Percentiles rank a stretch among this genome's conserved stretches.
Conservation (phyloP, 1,140 invertebrate species). For the Oedothorax gibbosus region DNA sequence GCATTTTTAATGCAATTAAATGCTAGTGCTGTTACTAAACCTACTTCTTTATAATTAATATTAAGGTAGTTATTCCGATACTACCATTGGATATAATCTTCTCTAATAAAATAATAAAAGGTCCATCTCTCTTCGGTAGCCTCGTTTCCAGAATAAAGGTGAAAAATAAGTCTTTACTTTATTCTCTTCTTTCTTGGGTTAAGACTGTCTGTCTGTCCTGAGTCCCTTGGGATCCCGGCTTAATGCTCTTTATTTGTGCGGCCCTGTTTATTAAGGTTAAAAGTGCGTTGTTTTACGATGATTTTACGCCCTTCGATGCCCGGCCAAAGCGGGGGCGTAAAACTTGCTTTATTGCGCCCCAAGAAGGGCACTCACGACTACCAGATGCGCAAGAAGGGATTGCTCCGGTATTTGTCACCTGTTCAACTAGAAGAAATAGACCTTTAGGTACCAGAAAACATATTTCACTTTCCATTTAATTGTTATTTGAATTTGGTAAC, state of each 20-base stretch:
- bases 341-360: slow-evolving; percentile 57
- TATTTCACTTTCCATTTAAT: no score
- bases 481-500: no score
- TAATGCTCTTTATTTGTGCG: slow-evolving; percentile 61
- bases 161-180: slow-evolving; percentile 34
- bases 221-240: slow-evolving; percentile 47
- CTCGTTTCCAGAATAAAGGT: neutral
- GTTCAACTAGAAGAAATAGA: no score
- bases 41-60: no score
- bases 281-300: slow-evolving; percentile 61
- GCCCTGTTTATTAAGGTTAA: slow-evolving; percentile 61
- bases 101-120: no score
- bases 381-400: slow-evolving; percentile 9
- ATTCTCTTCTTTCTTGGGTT: slow-evolving; percentile 33
- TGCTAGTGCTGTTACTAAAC: no score
- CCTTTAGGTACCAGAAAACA: no score
- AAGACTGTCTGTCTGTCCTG: slow-evolving; percentile 58
- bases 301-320: slow-evolving; percentile 55
- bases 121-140: neutral
- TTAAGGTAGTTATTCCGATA: no score
- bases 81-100: no score
- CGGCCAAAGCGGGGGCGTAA: slow-evolving; percentile 54
- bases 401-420: no score
- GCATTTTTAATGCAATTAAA: no score
- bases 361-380: slow-evolving; percentile 57